Evolutionary conservation across 2,113 vertebrate species (phyloP).

Genomic region (Hylia prasina): DNA sequence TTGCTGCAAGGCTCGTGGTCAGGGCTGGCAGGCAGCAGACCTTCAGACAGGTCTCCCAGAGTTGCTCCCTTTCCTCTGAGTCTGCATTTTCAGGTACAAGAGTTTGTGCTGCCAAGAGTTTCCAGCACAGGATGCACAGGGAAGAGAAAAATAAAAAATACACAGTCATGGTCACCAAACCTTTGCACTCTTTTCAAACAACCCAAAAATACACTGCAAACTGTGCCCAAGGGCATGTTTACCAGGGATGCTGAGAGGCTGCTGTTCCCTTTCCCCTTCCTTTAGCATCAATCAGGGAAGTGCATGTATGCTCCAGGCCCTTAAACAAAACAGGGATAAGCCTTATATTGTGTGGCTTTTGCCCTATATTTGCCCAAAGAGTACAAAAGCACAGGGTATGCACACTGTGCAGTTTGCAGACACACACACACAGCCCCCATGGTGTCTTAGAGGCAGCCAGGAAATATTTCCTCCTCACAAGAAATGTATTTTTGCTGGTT

Average conservation of each 20-base stretch:
- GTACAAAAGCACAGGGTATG: not conserved
- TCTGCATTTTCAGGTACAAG: not conserved
- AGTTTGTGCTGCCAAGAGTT: not conserved
- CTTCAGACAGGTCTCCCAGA: not conserved
- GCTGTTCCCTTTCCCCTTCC: not conserved
- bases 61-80: not conserved
- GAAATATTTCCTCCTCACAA: conserved; percentile 9
- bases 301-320: not conserved
- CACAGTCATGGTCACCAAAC: not conserved
- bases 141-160: fast-evolving
- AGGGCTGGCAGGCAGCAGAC: not conserved
- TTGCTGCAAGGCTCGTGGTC: not conserved
- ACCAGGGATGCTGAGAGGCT: not conserved
- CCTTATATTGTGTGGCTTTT: not conserved
- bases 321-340: not conserved
- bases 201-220: not conserved
- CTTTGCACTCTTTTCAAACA: not conserved
- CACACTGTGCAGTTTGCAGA: not conserved
- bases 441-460: not conserved
- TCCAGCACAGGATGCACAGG: not conserved
- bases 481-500: conserved; percentile 18
- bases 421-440: not conserved
- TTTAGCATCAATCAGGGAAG: not conserved
- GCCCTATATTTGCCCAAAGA: not conserved
- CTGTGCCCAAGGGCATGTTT: fast-evolving